Conservation (phyloP, 2,113 vertebrate species). For the Pygathrix nemaeus region DNA sequence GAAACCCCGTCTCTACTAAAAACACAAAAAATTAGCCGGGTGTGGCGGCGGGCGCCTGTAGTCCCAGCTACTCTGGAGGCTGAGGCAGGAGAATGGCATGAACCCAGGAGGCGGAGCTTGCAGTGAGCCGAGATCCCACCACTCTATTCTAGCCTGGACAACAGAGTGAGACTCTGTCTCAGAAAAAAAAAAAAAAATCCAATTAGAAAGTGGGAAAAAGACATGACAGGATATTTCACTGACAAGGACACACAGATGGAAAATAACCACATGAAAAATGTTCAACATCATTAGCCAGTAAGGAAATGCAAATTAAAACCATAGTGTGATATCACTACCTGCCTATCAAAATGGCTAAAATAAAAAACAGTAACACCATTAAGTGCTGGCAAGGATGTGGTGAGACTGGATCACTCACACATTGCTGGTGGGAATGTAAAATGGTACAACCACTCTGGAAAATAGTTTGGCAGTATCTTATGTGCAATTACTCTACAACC, state of each 20-base stretch:
- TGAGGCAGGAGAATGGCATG: no score
- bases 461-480: background rate
- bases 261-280: background rate
- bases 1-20: no score
- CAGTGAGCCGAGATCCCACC: no score
- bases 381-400: background rate
- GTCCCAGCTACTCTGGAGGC: no score
- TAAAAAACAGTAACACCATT: background rate
- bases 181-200: background rate
- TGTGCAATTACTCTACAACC: background rate
- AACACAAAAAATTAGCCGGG: no score
- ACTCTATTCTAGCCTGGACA: no score
- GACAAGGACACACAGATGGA: background rate
- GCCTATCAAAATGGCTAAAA: background rate
- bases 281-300: background rate
- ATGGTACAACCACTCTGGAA: background rate
- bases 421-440: background rate
- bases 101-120: no score
- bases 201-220: background rate
- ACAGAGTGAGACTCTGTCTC: no score
- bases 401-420: background rate
- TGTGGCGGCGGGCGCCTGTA: no score
- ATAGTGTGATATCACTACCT: background rate
- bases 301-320: background rate
- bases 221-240: background rate